Evolutionary conservation across 2,797 vertebrate genomes (phyloP), one percentile per base, ranked within the genome.

Genomic region (Hydrophis major): DNA sequence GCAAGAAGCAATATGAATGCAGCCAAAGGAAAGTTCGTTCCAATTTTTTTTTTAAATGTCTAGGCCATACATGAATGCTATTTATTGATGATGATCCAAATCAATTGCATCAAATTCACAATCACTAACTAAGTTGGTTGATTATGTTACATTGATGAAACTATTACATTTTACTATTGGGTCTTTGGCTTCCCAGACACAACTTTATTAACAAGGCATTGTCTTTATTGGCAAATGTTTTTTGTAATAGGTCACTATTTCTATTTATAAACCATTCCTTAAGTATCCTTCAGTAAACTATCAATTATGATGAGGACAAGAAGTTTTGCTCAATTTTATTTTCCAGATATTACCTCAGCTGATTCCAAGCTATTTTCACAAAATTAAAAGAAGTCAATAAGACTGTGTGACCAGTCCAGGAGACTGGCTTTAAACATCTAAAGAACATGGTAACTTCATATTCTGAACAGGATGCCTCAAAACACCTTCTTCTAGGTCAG

Each of bases 11-110:
- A 89, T 78, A 83, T 59, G 22, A 95, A 63, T 13, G 56, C 66
- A 94, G 92, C 4, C 86, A 92, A 92, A 92, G 50, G 56, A 56
- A 37, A 89, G 57, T 92, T 93, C 91, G 93, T 87, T 63, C 86
- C 69, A 94, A 13, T 66, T 11, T 61, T 61, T 61, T 63, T 63
- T 63, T 28, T 3, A 60, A 63, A 66, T 13, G 11, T 92, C 12
- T 12, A 86, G 56, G 87, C 53, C 55, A 88, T 86, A 55, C 59
- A 28, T 90, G 89, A 53, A 53, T 93, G 27, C 86, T 63, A 53
- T 0, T 0, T 18, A 20, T 4, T 92, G 47, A 25, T 86, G 42
- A 20, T 74, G 69, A 47, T 66, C 22, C 74, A 93, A 74, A 18
- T 57, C 78, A 86, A 22, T 66, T 69, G 20, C 28, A 91, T 86